Base-by-base conservation (phyloP, 2,113 vertebrate species). In the Sminthopsis crassicaudata region DNA sequence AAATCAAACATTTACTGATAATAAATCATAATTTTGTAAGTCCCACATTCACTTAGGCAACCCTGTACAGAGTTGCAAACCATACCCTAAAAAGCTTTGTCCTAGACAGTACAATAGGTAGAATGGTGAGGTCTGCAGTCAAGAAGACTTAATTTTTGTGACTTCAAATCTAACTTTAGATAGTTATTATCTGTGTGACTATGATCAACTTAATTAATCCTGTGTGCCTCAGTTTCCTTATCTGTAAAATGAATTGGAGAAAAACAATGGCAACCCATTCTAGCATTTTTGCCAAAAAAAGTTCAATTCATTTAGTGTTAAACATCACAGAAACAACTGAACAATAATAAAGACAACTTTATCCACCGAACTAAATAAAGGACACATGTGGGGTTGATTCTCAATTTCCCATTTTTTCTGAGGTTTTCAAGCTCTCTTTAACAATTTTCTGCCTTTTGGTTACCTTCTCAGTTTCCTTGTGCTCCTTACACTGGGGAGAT, bases 401-500 rank as follows among this genome's bases (percentile, higher is more conserved):
- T 84, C 67, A 84, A 22, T 84, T 42, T 84, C 67, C n/a, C 19
- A 23, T 42, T 84, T 84, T 19, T 42, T 84, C 36, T 42, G 67
- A 19, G 1, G 7, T 84, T 84, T 84, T 19, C 67, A 53, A 4
- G 26, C 22, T 5, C 25, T 93, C 3, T 60, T 90, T 3, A 94
- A 94, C 26, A 90, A 67, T 30, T 88, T 26, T 90, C 42, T 93
- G 60, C 36, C 91, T 89, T 98, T 97, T 92, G 97, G 8, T 96
- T 94, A 93, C 94, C 94, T 93, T 90, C 93, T 97, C 97, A 98
- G 97, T 92, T 96, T 98, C 97, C 97, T 23, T 98, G 98, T 96
- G 60, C 90, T 93, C 97, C 97, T 46, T 95, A 96, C 25, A 91
- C 97, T 92, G 98, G 91, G 97, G 97, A 98, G 96, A 97, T 97